Conservation (phyloP, 2,888 invertebrate species). For the Drosophila fulvimacula region DNA sequence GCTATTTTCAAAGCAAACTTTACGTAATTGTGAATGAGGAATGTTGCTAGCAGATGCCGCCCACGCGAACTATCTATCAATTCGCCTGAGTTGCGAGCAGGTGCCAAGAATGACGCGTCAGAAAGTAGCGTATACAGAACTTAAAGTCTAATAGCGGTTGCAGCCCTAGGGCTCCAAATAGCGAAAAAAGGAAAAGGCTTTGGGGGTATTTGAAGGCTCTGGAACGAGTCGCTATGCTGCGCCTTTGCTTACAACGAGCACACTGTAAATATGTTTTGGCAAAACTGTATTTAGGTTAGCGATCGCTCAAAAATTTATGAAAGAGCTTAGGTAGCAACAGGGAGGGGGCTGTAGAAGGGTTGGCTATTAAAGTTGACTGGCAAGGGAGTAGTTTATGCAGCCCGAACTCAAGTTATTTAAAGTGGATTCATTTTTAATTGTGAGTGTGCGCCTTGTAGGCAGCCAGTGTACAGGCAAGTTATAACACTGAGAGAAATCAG, state of each 20-base stretch:
- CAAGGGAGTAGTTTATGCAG: conserved; percentile 38
- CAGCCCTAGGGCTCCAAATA: conserved; percentile 7
- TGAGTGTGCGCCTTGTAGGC: conserved; percentile 16
- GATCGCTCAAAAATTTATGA: conserved; percentile 79
- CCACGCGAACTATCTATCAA: conserved; percentile 24
- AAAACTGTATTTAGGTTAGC: conserved; percentile 76
- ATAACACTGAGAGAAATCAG: background rate
- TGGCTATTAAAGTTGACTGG: conserved; percentile 17
- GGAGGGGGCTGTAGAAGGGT: background rate
- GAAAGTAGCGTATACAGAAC: background rate
- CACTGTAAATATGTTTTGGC: conserved; percentile 59
- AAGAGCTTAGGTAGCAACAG: background rate
- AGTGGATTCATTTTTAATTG: conserved; percentile 45
- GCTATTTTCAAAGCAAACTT: conserved; percentile 41
- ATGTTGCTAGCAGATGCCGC: conserved; percentile 24
- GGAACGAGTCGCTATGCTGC: conserved; percentile 9
- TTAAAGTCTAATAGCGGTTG: conserved; percentile 25
- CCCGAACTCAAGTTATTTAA: conserved; percentile 44
- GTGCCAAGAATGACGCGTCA: conserved; percentile 44
- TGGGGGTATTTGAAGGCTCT: conserved; percentile 30
- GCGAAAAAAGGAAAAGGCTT: conserved; percentile 11
- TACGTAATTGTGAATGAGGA: conserved; percentile 39
- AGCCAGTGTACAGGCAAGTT: conserved; percentile 6
- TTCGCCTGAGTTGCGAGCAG: conserved; percentile 31
- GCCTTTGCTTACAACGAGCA: conserved; percentile 51